Evolutionary conservation across 30 jellyfish, hydroid and myxozoan genomes (phyloP), one percentile per base, ranked within the genome.

Genomic region (Hydractinia echinata): DNA sequence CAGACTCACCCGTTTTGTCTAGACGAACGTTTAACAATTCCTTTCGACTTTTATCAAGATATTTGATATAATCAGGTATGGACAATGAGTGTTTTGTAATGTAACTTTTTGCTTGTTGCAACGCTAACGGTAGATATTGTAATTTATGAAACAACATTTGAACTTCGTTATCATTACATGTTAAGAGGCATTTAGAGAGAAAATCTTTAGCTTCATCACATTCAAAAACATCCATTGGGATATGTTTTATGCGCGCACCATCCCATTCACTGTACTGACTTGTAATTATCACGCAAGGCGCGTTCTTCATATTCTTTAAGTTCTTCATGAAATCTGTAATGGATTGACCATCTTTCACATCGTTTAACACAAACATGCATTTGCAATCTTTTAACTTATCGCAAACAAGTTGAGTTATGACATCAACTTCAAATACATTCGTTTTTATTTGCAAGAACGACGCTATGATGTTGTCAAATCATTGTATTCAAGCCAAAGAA

Each of bases 91-190:
- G 80, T 70, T 85, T 85, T 73, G 51, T 76, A 7, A 85, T 79
- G 67, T 85, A 85, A 13, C 87, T 76, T 18, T 76, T 54, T 39
- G 94, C 94, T 62, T 85, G 94, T 55, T 85, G 94, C 72, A 85
- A 50, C 13, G 94, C 94, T 4, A 85, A 76, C 1, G 94, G 94
- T 10, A 85, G 79, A 71, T 88, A 77, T 4, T 85, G 94, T 79
- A 85, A 71, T 58, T 44, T 67, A 6, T 39, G 62, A 13, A 82
- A 81, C 8, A 85, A 74, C 64, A 51, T 54, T 15, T 66, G 39
- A 5, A 86, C 88, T 13, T 85, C 88, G 13, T 79, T 69, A 69
- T 53, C 53, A 4, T 64, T 52, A 52, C 74, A 21, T 18, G n/a
- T 21, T n/a, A 51, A 6, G 39, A 64, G 74, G 19, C 51, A 44